Percentiles rank a stretch among this genome's conserved stretches.
phyloP scores from a whole-genome alignment of 2,888 invertebrate genomes.

The Acleris laterana region DNA sequence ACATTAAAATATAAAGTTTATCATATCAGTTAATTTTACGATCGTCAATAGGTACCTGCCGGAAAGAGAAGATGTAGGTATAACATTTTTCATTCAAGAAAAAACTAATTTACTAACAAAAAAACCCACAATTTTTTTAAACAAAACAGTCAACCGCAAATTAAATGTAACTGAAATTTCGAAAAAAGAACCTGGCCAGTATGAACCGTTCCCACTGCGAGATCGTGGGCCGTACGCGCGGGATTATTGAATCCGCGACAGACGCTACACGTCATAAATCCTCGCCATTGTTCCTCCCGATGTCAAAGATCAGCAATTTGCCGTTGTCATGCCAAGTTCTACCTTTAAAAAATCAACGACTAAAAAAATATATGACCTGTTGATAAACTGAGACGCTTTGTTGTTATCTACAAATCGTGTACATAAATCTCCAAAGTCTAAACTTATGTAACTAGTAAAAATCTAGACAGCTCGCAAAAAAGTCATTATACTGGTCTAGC shows the following conservation, averaged over 20 bases:
- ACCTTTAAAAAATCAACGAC: slow-evolving; percentile 35
- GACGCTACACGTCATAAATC: slow-evolving; percentile 56
- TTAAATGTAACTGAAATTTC: neutral
- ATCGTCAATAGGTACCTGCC: no score
- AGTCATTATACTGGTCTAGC: slow-evolving; percentile 16
- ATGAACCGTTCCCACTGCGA: slow-evolving; percentile 30
- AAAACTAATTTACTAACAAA: no score
- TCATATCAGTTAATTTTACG: no score
- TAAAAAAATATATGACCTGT: neutral
- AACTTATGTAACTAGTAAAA: neutral
- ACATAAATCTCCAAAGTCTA: slow-evolving; percentile 2
- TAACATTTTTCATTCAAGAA: no score
- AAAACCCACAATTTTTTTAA: no score
- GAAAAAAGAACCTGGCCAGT: slow-evolving; percentile 1
- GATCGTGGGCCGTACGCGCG: slow-evolving; percentile 38
- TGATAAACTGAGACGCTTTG: slow-evolving; percentile 10
- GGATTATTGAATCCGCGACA: slow-evolving; percentile 50
- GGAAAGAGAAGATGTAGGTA: no score
- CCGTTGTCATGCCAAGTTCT: slow-evolving; percentile 67
- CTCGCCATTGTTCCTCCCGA: slow-evolving; percentile 75
- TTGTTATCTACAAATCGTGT: neutral
- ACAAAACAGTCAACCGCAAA: neutral
- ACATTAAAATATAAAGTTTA: no score
- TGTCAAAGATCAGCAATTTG: slow-evolving; percentile 83
- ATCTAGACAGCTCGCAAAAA: slow-evolving; percentile 15